Evolutionary conservation across 2,797 vertebrate genomes (phyloP).

Genomic region (Pseudochromis fuscus): DNA sequence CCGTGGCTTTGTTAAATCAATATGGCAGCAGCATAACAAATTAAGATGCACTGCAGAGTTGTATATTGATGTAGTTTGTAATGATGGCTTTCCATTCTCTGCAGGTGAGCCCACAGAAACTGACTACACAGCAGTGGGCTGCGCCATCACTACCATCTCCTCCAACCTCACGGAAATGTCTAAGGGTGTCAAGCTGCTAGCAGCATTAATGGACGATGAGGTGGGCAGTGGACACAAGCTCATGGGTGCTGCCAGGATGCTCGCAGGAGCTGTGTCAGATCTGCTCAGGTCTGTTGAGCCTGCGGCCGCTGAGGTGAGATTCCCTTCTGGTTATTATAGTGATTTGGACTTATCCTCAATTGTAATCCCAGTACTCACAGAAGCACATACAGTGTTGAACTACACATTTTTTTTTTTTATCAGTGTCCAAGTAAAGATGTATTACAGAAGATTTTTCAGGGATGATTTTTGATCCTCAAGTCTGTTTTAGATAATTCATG

Average conservation of each 20-base stretch:
- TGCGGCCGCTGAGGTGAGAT: slow-evolving; percentile 92
- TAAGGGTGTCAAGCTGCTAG: slow-evolving; percentile 95
- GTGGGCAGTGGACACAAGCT: slow-evolving; percentile 97
- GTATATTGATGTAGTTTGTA: slow-evolving; percentile 37
- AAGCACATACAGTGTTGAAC: slow-evolving; percentile 17
- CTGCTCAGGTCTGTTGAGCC: slow-evolving; percentile 97
- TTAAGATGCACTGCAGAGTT: slow-evolving; percentile 49
- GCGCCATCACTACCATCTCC: slow-evolving; percentile 98
- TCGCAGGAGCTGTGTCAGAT: slow-evolving; percentile 95
- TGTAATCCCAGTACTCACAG: slow-evolving; percentile 33
- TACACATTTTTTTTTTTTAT: slow-evolving; percentile 27
- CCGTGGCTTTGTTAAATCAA: slow-evolving; percentile 44
- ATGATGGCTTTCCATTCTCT: slow-evolving; percentile 31
- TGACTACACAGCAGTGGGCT: slow-evolving; percentile 97
- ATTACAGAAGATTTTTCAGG: slow-evolving; percentile 18
- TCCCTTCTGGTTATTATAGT: slow-evolving; percentile 15
- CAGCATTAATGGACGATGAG: slow-evolving; percentile 96
- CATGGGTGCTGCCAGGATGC: slow-evolving; percentile 93
- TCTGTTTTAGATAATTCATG: slow-evolving; percentile 57
- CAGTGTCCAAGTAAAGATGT: slow-evolving; percentile 34
- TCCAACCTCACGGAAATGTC: slow-evolving; percentile 99
- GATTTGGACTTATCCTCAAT: slow-evolving; percentile 17
- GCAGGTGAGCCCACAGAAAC: slow-evolving; percentile 97
- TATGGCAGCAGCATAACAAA: slow-evolving; percentile 40
- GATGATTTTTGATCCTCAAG: slow-evolving; percentile 44